These are phyloP conservation scores for Papilio machaon DNA, from an alignment of 1,140 invertebrate species.

Conservation along the genomic window DNA sequence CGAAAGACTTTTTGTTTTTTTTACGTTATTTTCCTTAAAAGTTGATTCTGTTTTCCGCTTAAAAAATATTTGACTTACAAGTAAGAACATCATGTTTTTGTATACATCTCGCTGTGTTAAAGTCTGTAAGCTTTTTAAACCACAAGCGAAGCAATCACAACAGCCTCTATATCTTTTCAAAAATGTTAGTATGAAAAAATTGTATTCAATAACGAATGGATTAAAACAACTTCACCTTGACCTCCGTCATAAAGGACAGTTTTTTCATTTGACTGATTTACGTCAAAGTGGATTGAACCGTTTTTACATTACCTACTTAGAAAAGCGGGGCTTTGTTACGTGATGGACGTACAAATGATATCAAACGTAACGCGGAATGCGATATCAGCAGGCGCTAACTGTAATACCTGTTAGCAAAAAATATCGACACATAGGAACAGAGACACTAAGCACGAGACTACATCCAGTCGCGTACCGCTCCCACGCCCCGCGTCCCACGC, in stretches of 20 bases:
- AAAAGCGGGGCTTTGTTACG: neutral
- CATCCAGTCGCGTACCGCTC: neutral
- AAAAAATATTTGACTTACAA: neutral
- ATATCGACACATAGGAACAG: neutral
- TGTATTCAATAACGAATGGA: neutral
- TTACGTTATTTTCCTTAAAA: neutral
- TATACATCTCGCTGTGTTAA: neutral
- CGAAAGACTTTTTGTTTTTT: neutral
- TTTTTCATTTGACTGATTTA: no score
- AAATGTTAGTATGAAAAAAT: neutral
- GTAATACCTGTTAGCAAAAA: conserved; percentile 14
- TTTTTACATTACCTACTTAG: neutral
- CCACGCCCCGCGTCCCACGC: no score
- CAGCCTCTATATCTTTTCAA: no score
- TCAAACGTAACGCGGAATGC: neutral
- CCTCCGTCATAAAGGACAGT: neutral
- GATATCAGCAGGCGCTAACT: neutral
- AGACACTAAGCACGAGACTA: neutral
- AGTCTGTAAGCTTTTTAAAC: neutral
- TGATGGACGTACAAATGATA: neutral
- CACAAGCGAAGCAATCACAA: neutral
- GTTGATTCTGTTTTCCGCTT: neutral
- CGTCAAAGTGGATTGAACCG: neutral
- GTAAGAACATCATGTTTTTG: no score
- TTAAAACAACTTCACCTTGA: neutral